Conservation (phyloP, 2,888 invertebrate species). For the Bedellia somnulentella region DNA sequence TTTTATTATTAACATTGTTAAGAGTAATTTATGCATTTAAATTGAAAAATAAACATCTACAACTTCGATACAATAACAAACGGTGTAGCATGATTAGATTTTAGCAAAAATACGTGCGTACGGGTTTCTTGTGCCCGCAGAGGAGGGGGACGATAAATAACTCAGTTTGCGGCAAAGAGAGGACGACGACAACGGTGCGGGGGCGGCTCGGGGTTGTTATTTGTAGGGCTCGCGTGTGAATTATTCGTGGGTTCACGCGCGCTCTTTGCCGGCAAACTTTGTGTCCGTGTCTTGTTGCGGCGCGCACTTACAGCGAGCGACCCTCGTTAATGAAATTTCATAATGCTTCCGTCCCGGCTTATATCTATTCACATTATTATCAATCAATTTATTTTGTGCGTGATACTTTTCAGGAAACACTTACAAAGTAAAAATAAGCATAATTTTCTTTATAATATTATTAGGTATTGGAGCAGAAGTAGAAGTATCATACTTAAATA, state of each 20-base stretch:
- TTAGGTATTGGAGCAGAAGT: too few species aligned
- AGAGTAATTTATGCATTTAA: too few species aligned
- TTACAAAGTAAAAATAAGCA: too few species aligned
- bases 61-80: neutral
- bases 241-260: conserved; percentile 60
- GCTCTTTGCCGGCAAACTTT: conserved; percentile 40
- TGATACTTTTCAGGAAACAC: too few species aligned
- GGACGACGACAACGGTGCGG: conserved; percentile 11
- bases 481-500: too few species aligned
- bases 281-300: conserved; percentile 32
- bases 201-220: conserved; percentile 31
- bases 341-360: conserved; percentile 29
- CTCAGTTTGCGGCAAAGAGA: conserved; percentile 36
- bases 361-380: too few species aligned
- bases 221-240: conserved; percentile 61
- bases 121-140: conserved; percentile 48
- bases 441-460: too few species aligned
- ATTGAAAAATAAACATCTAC: too few species aligned
- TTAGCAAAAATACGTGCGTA: conserved; percentile 24
- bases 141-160: conserved; percentile 48
- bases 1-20: too few species aligned
- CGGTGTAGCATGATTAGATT: neutral
- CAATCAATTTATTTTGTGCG: too few species aligned
- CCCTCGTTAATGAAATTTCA: conserved; percentile 59
- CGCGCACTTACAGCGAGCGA: conserved; percentile 18